Percentiles rank a stretch among this genome's conserved stretches.
Evolutionary conservation across 2,113 vertebrate genomes (phyloP).

Genomic region (Corythoichthys haematopterus): DNA sequence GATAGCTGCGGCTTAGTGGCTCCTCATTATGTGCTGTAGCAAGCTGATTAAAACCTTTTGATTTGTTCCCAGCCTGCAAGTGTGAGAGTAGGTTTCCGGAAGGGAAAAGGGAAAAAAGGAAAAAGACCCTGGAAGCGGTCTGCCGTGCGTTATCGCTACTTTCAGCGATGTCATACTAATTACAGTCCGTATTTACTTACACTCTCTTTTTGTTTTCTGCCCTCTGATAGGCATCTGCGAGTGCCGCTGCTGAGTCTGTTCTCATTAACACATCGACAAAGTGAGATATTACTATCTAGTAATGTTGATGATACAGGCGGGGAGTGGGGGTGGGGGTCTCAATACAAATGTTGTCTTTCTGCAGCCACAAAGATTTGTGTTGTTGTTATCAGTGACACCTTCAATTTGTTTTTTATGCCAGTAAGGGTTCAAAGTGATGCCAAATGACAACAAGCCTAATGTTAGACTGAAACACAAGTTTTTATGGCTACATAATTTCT

Average conservation of each 20-base stretch:
- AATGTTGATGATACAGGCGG: conserved; percentile 48
- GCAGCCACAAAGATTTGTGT: conserved; percentile 53
- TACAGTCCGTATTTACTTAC: conserved; percentile 74
- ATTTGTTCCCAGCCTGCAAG: conserved; percentile 53
- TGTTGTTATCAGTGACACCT: conserved; percentile 54
- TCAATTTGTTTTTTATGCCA: conserved; percentile 45
- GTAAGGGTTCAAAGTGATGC: conserved; percentile 20
- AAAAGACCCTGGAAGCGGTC: conserved; percentile 55
- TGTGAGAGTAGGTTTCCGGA: conserved; percentile 24
- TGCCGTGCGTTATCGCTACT: conserved; percentile 67
- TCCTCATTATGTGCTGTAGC: conserved; percentile 73
- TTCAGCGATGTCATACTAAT: conserved; percentile 74
- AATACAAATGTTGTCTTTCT: conserved; percentile 60
- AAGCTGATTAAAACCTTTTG: conserved; percentile 76
- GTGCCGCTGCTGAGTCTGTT: conserved; percentile 51
- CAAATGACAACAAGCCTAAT: conserved; percentile 22
- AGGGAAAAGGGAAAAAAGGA: conserved; percentile 18
- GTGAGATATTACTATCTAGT: conserved; percentile 64
- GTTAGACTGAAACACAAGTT: conserved; percentile 15
- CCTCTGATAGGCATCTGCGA: conserved; percentile 68
- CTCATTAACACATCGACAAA: conserved; percentile 72
- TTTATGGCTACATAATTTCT: conserved; percentile 20
- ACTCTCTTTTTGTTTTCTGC: conserved; percentile 68
- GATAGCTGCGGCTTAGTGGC: conserved; percentile 69
- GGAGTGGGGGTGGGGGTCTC: conserved; percentile 40